phyloP scores from a whole-genome alignment of 2,113 vertebrate genomes.

The Lathamus discolor region DNA sequence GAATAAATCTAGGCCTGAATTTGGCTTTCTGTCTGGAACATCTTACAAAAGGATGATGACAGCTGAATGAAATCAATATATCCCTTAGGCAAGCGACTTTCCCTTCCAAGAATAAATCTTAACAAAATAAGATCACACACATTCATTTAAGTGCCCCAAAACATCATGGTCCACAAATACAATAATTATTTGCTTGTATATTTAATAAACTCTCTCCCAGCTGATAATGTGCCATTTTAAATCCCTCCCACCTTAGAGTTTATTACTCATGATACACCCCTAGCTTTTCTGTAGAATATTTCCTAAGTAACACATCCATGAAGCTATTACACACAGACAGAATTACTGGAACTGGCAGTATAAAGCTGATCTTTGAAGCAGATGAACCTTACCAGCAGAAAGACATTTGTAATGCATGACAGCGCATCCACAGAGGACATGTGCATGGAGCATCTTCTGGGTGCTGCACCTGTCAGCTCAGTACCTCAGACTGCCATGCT shows the following conservation, averaged over 20 bases:
- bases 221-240: background rate
- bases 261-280: background rate
- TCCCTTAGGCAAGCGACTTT: slow-evolving; percentile 25
- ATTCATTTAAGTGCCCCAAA: background rate
- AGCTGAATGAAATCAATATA: slow-evolving; percentile 49
- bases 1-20: background rate
- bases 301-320: background rate
- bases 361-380: background rate
- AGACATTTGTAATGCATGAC: background rate
- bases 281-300: background rate
- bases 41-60: slow-evolving; percentile 6
- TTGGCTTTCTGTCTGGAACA: background rate
- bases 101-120: slow-evolving; percentile 39
- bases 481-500: fast-evolving
- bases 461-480: background rate
- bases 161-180: background rate
- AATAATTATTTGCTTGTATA: background rate
- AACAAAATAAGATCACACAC: background rate
- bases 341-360: background rate
- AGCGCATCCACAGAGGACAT: background rate
- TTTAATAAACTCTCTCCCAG: slow-evolving; percentile 20
- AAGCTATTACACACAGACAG: background rate
- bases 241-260: background rate
- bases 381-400: background rate
- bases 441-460: fast-evolving